Evolutionary conservation across 2,888 invertebrate species (phyloP), one percentile per base, ranked within the genome.

Genomic region (Desoria tigrina): DNA sequence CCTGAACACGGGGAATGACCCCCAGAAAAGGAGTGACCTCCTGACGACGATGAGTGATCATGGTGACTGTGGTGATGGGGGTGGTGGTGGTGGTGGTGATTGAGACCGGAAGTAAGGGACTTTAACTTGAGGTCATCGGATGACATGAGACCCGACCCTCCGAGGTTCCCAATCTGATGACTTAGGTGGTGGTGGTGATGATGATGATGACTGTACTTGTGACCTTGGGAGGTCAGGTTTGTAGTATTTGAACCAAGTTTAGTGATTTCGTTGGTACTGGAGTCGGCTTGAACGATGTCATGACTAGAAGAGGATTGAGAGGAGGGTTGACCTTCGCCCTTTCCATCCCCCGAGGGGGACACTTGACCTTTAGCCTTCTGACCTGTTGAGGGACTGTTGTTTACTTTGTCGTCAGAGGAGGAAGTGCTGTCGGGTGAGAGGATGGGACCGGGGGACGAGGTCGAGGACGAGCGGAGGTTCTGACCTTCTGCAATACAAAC

Each of bases 341-440:
- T 49, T 39, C 42, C 42, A 49, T 21, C 49, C 49, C 49, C 18
- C 16, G 16, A 16, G 6, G 54, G 27, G 27, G 26, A 26, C 11
- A 11, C 32, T 32, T 32, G 32, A 32, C 24, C 26, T 16, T 26
- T 59, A 21, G 62, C 65, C 24, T 57, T 65, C 42, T 53, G 60
- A 49, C 49, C 18, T 2, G 16, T 42, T 42, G n/a, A 45, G 32
- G 50, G 55, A n/a, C 51, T 51, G 16, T 7, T 7, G 24, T 51
- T 18, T 9, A 51, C 6, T 32, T 75, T 74, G 53, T 74, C 72
- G 45, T 75, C 74, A 1, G 71, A 66, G 7, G 74, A 73, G 21
- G 72, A 72, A 0, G 75, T 75, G 57, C 72, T 72, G 55, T 75
- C 75, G 4, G 75, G 75, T 11, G 74, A 74, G 7, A 72, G 65